Percentiles rank a stretch among this genome's conserved stretches.
Conservation (phyloP, 2,113 vertebrate species). For the Chlamydotis undulata region DNA sequence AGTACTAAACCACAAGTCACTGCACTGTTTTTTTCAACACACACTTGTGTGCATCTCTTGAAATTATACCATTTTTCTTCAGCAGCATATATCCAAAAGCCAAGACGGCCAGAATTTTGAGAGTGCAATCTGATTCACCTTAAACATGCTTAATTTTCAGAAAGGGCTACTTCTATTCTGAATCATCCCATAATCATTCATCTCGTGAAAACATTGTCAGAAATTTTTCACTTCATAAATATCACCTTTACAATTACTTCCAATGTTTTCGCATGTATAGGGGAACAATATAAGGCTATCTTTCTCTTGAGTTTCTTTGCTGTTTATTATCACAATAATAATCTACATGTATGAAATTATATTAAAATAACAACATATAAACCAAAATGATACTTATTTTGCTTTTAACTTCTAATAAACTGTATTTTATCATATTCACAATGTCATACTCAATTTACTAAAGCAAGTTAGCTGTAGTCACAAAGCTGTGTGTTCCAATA, state of each 20-base stretch:
- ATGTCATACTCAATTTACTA: not conserved
- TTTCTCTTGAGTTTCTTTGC: not conserved
- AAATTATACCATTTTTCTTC: not conserved
- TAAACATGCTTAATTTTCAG: not conserved
- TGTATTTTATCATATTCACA: not conserved
- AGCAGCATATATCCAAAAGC: not conserved
- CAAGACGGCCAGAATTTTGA: not conserved
- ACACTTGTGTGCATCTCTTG: not conserved
- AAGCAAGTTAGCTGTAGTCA: not conserved
- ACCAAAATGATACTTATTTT: not conserved
- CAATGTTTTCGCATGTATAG: not conserved
- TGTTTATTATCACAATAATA: not conserved
- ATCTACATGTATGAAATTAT: not conserved
- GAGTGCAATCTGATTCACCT: not conserved
- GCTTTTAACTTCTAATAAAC: not conserved
- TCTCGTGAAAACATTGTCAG: not conserved
- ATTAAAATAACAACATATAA: not conserved
- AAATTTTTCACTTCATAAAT: not conserved
- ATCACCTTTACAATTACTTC: not conserved
- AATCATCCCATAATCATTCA: not conserved
- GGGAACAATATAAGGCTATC: not conserved
- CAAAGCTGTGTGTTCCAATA: not conserved
- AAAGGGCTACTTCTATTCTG: not conserved
- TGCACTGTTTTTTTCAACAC: not conserved
- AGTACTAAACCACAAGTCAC: not conserved